Percentiles rank a stretch among this genome's conserved stretches.
phyloP scores from a whole-genome alignment of 2,888 invertebrate genomes.

The Bombyx huttoni region DNA sequence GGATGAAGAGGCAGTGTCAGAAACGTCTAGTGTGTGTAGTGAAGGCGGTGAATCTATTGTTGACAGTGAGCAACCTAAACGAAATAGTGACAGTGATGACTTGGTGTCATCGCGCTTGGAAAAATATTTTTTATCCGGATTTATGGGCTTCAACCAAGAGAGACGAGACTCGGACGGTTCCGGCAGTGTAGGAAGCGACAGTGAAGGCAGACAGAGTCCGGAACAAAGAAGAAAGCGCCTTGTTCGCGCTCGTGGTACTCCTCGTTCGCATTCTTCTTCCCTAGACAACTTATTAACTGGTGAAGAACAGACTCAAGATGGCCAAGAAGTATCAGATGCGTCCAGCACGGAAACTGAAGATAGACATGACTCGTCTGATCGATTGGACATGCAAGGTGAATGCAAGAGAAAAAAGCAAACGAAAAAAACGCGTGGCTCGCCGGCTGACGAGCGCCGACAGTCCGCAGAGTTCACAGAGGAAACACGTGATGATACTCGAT shows the following conservation, averaged over 20 bases:
- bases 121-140: conserved; percentile 90
- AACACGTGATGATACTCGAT: conserved; percentile 69
- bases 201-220: conserved; percentile 90
- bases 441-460: conserved; percentile 76
- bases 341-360: conserved; percentile 84
- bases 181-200: conserved; percentile 91
- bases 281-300: conserved; percentile 82
- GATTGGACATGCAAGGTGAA: conserved; percentile 83
- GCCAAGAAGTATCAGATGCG: conserved; percentile 78
- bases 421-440: conserved; percentile 77
- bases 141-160: conserved; percentile 85
- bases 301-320: conserved; percentile 66
- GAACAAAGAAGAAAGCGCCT: conserved; percentile 86
- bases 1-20: conserved; percentile 79
- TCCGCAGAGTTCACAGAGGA: conserved; percentile 76
- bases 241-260: conserved; percentile 86
- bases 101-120: conserved; percentile 88
- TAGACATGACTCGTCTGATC: conserved; percentile 76
- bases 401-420: conserved; percentile 86
- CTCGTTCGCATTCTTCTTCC: conserved; percentile 86
- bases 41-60: conserved; percentile 84
- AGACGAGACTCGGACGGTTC: conserved; percentile 86
- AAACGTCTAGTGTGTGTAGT: conserved; percentile 89
- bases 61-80: conserved; percentile 71
- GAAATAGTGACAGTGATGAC: conserved; percentile 76